Evolutionary conservation across 30 jellyfish, hydroid and myxozoan species (phyloP).

Genomic region (Aurelia sp.): DNA sequence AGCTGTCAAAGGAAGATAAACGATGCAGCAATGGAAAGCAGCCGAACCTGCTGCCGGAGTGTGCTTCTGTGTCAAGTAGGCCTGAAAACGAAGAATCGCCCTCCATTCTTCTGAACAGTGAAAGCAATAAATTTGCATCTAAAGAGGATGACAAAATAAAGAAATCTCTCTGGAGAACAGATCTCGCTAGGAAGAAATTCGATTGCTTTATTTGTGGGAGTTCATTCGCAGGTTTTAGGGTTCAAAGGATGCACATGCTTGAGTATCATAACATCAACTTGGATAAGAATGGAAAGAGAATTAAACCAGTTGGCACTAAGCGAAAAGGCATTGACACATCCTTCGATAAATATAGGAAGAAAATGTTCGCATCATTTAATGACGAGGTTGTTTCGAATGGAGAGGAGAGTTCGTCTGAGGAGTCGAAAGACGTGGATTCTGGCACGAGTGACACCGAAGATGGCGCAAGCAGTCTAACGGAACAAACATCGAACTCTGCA

Average conservation of each 20-base stretch:
- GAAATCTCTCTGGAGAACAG: slow-evolving; percentile 10
- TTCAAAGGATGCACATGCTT: slow-evolving; percentile 39
- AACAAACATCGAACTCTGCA: background rate
- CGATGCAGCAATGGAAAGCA: too few relatives aligned
- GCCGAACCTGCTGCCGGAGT: too few relatives aligned
- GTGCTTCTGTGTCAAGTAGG: too few relatives aligned
- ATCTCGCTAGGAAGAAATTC: slow-evolving; percentile 26
- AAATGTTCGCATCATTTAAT: background rate
- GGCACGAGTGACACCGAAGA: background rate
- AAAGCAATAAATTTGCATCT: background rate
- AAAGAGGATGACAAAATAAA: slow-evolving; percentile 2
- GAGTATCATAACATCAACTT: slow-evolving; percentile 14
- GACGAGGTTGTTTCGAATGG: background rate
- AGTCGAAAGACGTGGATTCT: background rate
- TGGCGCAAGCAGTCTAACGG: background rate
- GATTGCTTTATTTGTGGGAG: slow-evolving; percentile 42
- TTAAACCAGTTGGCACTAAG: background rate
- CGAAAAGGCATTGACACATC: background rate
- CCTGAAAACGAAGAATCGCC: too few relatives aligned
- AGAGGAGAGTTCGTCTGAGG: background rate
- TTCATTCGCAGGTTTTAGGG: slow-evolving; percentile 30
- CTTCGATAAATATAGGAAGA: slow-evolving; percentile 21
- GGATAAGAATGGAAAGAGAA: slow-evolving; percentile 29
- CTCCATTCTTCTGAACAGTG: too few relatives aligned
- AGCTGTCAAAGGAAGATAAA: too few relatives aligned